A percentile compares a stretch with the other conserved stretches of the same genome.
Conservation (phyloP, 2,113 vertebrate species). For the Cochlearius cochlearius region DNA sequence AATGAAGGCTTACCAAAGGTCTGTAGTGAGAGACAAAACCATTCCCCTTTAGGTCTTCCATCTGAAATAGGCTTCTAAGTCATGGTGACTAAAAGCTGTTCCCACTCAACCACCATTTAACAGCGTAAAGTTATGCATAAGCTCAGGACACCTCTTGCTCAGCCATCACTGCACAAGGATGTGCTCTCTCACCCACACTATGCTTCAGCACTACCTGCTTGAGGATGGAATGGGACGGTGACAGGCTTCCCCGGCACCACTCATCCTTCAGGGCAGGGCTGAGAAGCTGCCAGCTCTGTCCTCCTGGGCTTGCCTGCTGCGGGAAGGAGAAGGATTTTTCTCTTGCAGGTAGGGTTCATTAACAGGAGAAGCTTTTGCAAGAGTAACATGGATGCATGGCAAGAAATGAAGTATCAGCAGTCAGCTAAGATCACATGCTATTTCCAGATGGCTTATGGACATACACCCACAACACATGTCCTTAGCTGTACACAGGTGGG, state of each 20-base stretch:
- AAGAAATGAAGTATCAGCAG: neutral
- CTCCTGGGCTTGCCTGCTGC: neutral
- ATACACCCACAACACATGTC: neutral
- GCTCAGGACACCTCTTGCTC: neutral
- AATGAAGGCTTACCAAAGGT: neutral
- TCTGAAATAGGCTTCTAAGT: neutral
- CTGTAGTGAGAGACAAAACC: neutral
- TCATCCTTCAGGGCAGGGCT: neutral
- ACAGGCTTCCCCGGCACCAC: neutral
- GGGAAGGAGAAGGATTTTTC: neutral
- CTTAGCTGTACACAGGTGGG: neutral
- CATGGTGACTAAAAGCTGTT: neutral
- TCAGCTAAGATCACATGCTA: neutral
- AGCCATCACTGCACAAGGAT: neutral
- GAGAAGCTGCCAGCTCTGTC: neutral
- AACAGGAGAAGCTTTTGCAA: neutral
- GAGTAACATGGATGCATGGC: neutral
- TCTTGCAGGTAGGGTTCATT: neutral
- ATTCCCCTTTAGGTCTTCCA: neutral
- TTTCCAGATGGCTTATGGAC: neutral
- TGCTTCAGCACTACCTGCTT: neutral
- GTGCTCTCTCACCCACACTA: neutral
- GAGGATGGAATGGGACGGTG: neutral
- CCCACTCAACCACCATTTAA: neutral
- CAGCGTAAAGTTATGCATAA: neutral